Evolutionary conservation across 2,113 vertebrate species (phyloP).

Genomic region (Chiloscyllium plagiosum): DNA sequence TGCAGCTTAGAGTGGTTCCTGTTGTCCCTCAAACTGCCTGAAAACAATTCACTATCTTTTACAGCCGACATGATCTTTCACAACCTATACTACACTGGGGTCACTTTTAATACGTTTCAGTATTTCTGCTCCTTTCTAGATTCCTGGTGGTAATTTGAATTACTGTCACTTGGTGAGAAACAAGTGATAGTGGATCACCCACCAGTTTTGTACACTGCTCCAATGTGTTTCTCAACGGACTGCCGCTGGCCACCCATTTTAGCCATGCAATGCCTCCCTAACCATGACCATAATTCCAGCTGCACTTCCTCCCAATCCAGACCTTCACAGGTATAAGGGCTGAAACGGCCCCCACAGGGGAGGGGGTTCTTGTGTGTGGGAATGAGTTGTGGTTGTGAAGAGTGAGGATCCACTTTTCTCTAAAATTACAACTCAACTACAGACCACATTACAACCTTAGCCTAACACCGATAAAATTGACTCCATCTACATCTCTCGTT

Average conservation of each 20-base stretch:
- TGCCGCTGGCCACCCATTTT: background rate
- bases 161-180: background rate
- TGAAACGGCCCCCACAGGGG: background rate
- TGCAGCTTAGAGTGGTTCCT: background rate
- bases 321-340: background rate
- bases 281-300: background rate
- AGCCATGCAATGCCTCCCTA: background rate
- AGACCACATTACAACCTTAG: background rate
- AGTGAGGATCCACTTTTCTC: too few species aligned
- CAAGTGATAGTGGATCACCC: background rate
- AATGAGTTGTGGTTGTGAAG: too few species aligned
- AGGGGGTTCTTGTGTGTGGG: background rate
- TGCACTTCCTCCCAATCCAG: background rate
- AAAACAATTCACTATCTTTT: too few species aligned
- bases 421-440: background rate
- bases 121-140: too few species aligned
- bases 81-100: background rate
- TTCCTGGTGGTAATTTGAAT: background rate
- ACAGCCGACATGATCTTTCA: background rate
- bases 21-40: background rate
- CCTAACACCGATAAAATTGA: too few species aligned
- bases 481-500: too few species aligned
- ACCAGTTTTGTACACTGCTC: too few species aligned
- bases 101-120: background rate
- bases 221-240: too few species aligned